Percentiles rank a stretch among this genome's conserved stretches.
Evolutionary conservation across 2,113 vertebrate species (phyloP).

Genomic region (Lagopus muta): DNA sequence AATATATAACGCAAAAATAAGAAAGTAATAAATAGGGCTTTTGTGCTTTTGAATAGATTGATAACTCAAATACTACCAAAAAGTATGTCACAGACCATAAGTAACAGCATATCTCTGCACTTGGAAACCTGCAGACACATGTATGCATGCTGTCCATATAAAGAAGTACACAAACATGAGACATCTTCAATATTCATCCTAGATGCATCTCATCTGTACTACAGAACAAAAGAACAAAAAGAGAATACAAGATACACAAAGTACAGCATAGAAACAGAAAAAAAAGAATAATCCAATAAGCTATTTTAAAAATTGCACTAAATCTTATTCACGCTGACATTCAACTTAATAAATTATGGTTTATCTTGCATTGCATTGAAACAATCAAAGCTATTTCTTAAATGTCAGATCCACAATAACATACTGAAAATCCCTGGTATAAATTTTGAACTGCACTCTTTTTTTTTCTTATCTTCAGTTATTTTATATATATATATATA

Average conservation of each 20-base stretch:
- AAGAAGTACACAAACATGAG: neutral
- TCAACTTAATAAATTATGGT: neutral
- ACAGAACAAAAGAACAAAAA: neutral
- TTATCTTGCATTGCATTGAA: neutral
- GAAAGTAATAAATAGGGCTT: neutral
- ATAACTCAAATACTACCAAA: neutral
- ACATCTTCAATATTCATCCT: neutral
- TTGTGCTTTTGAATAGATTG: neutral
- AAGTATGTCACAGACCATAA: neutral
- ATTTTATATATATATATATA: neutral
- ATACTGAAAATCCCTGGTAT: neutral
- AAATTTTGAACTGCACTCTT: neutral
- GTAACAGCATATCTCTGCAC: neutral
- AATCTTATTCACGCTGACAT: neutral
- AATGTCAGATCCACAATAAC: neutral
- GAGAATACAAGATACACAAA: neutral
- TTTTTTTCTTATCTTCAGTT: neutral
- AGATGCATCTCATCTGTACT: neutral
- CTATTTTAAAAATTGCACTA: neutral
- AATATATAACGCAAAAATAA: neutral
- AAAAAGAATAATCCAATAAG: neutral
- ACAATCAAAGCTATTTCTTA: neutral
- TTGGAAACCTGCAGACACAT: neutral
- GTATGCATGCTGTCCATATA: neutral
- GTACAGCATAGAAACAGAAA: neutral